Base-by-base conservation (phyloP, 2,797 vertebrate species). In the Taeniopygia guttata region DNA sequence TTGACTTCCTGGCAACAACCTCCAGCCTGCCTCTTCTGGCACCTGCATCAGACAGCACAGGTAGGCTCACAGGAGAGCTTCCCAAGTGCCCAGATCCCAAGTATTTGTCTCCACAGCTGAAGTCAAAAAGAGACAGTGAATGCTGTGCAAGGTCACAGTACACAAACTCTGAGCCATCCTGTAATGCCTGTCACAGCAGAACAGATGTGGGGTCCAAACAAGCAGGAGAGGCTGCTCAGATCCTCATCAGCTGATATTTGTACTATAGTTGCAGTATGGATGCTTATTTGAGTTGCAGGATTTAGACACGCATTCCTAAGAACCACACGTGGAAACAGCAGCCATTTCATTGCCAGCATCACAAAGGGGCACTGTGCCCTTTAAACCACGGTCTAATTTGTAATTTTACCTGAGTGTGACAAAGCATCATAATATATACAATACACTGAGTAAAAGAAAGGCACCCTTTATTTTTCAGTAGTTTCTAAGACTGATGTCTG, bases 61-160 rank as follows among this genome's bases (percentile, higher is more conserved):
- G 43, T 27, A 32, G 43, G 75, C 16, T 81, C 3, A 1, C 23
- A 30, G n/a, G 11, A 82, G 9, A 48, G n/a, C 26, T 30, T 36
- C 51, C 20, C 25, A 17, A 52, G 12, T 30, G 25, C 3, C 2
- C 25, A 19, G 30, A 10, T 43, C 15, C 22, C n/a, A 43, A 15
- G 15, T 22, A 38, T 30, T 91, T 46, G 27, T 58, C 88, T 48
- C 27, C 36, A 36, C 7, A 46, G 46, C 7, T 54, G 27, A 36
- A 83, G 21, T 3, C 7, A 69, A 63, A 40, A 51, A 51, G 32
- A 40, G n/a, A 12, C 49, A 14, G 2, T 30, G 30, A 79, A 42
- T 15, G 26, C 34, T 1, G 4, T 29, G 26, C 26, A 45, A 32
- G 32, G 38, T 58, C 78, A 45, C 0, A 0, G 42, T 3, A 54